Base-by-base conservation (phyloP, 2,888 invertebrate genomes). In the Epinotia brunnichana region DNA sequence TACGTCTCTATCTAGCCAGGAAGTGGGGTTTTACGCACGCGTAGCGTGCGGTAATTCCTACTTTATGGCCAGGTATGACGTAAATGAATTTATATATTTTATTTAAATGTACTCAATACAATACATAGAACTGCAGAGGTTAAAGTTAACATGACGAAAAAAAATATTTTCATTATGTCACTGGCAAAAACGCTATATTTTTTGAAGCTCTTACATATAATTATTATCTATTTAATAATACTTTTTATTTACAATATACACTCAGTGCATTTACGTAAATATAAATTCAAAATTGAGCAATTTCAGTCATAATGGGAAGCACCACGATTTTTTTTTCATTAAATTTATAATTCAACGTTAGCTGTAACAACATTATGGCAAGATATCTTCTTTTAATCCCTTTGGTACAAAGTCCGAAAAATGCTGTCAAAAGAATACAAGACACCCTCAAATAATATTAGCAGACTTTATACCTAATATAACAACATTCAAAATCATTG, bases 231-330 rank as follows among this genome's bases (percentile, higher is more conserved):
- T 19, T 24, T 48, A 57, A 70, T 69, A 62, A 69, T 70, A 70
- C 56, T 70, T 63, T n/a, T 35, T 70, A 70, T 70, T 57, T 63
- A 70, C 70, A 63, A 70, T 29, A 69, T 56, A 69, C 63, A 57
- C 13, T n/a, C 5, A 17, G 13, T 19, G 29, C 48, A n/a, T 24
- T 29, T 9, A 9, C 54, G 41, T 44, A 56, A 59, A 59, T 64
- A 21, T 41, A 39, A 21, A 29, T 53, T 17, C 13, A 17, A 17
- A 57, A 35, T 48, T 69, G 62, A 62, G 67, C 68, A 64, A 60
- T 64, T 2, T 41, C 17, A 60, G 48, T 72, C 75, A 74, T 69
- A 73, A 69, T 64, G 57, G 48, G 4, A 29, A n/a, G n/a, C n/a
- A n/a, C n/a, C n/a, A n/a, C n/a, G n/a, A n/a, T n/a, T n/a, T n/a